These are phyloP conservation scores for Hirtodrosophila alboralis DNA, from an alignment of 2,888 invertebrate genomes.

Conservation along the genomic window DNA sequence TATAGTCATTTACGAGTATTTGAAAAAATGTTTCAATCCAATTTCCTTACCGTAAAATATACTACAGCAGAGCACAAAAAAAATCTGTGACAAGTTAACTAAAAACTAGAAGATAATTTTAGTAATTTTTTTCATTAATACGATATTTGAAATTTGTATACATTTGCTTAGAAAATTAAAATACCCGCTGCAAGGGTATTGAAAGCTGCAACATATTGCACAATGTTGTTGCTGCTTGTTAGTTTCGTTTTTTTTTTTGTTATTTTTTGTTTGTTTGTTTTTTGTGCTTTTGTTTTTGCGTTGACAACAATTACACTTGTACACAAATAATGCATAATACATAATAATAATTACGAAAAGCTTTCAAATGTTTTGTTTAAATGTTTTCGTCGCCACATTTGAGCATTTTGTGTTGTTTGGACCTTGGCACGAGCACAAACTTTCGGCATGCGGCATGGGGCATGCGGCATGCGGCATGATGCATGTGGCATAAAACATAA, in stretches of 20 bases:
- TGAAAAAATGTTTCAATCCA: no score
- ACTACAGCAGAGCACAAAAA: no score
- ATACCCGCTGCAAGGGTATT: constrained; percentile 4
- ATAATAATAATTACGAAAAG: constrained; percentile 73
- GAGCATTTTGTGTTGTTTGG: constrained; percentile 20
- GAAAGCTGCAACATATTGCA: constrained; percentile 44
- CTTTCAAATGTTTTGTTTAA: constrained; percentile 57
- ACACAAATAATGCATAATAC: constrained; percentile 63
- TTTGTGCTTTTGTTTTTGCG: constrained; percentile 27
- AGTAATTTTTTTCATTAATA: no score
- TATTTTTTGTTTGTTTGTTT: constrained; percentile 14
- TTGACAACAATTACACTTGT: constrained; percentile 62
- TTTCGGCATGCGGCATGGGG: constrained; percentile 15
- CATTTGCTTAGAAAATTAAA: no score
- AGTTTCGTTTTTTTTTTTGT: constrained; percentile 4
- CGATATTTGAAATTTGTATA: no score
- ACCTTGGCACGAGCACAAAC: constrained; percentile 38
- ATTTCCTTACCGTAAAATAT: no score
- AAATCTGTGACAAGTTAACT: no score
- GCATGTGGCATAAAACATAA: constrained; percentile 28
- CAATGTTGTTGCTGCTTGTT: constrained; percentile 33
- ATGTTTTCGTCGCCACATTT: constrained; percentile 42
- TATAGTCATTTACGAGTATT: no score
- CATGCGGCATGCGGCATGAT: constrained; percentile 26
- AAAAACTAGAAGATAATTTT: no score